Percentiles rank a stretch among this genome's conserved stretches.
These are phyloP conservation scores for Altica lythri DNA, from an alignment of 2,888 invertebrate species.

Conservation along the genomic window DNA sequence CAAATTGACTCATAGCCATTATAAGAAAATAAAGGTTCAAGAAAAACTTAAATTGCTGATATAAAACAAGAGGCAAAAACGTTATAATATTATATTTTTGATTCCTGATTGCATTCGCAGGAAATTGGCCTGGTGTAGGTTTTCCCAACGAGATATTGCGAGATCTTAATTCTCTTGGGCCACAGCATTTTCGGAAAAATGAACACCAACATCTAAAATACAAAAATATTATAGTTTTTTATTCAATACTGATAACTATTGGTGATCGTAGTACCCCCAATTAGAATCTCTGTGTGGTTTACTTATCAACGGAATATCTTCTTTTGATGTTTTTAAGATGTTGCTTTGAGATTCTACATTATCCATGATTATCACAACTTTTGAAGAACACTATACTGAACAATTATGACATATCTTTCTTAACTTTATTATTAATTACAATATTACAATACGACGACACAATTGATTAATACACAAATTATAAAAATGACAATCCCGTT, in stretches of 20 bases:
- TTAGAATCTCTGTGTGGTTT: conserved; percentile 65
- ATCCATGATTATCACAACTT: conserved; percentile 41
- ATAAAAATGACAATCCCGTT: too few species aligned
- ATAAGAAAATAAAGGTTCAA: conserved; percentile 96
- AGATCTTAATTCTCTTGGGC: conserved; percentile 74
- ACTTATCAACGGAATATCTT: conserved; percentile 72
- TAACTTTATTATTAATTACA: too few species aligned
- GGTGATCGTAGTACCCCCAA: conserved; percentile 56
- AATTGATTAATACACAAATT: too few species aligned
- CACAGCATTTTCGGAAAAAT: conserved; percentile 73
- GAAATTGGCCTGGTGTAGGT: conserved; percentile 80
- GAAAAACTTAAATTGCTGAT: conserved; percentile 99
- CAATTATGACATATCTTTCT: background rate
- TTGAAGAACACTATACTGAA: background rate
- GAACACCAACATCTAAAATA: conserved; percentile 74
- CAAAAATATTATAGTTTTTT: background rate
- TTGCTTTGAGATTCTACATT: conserved; percentile 55
- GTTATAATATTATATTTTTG: conserved; percentile 96
- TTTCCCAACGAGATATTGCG: conserved; percentile 80
- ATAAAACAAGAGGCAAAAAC: conserved; percentile 89
- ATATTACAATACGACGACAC: too few species aligned
- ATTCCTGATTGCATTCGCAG: conserved; percentile 95
- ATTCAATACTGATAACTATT: too few species aligned
- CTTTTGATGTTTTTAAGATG: conserved; percentile 59
- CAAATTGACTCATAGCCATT: conserved; percentile 98